phyloP scores from a whole-genome alignment of 2,797 vertebrate genomes.

The Anas flavirostris region DNA sequence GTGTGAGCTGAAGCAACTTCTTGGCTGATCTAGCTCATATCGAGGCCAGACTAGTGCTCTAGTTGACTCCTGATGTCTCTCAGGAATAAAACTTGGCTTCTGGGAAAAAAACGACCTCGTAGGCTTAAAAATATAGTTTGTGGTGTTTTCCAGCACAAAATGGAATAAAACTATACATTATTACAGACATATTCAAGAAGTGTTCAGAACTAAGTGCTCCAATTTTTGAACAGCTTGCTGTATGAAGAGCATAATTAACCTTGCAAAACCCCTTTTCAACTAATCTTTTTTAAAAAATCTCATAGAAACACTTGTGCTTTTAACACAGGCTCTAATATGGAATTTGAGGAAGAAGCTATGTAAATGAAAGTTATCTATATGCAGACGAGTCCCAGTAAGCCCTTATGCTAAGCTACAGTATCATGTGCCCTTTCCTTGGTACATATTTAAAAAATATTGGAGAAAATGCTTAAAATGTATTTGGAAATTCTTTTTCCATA shows the following conservation, averaged over 20 bases:
- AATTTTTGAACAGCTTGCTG: background rate
- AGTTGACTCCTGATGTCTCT: background rate
- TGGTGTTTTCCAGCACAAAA: background rate
- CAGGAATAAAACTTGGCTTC: background rate
- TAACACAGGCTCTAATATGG: background rate
- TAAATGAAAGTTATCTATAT: background rate
- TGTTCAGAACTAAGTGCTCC: background rate
- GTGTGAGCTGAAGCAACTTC: background rate
- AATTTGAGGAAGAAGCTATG: background rate
- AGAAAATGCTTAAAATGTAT: background rate
- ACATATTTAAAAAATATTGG: background rate
- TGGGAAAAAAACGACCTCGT: background rate
- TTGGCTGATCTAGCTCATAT: background rate
- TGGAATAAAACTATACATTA: background rate
- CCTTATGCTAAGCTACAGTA: background rate
- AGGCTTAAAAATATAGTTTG: background rate
- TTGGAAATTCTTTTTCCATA: background rate
- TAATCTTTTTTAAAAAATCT: background rate
- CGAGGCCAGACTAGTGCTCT: background rate
- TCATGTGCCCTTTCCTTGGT: background rate
- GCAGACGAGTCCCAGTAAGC: background rate
- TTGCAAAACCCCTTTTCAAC: background rate
- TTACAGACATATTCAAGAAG: background rate
- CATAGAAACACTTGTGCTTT: background rate
- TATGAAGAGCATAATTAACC: background rate